A percentile compares a stretch with the other conserved stretches of the same genome.
These are phyloP conservation scores for Manis pentadactyla DNA, from an alignment of 2,797 vertebrate genomes.

Conservation along the genomic window DNA sequence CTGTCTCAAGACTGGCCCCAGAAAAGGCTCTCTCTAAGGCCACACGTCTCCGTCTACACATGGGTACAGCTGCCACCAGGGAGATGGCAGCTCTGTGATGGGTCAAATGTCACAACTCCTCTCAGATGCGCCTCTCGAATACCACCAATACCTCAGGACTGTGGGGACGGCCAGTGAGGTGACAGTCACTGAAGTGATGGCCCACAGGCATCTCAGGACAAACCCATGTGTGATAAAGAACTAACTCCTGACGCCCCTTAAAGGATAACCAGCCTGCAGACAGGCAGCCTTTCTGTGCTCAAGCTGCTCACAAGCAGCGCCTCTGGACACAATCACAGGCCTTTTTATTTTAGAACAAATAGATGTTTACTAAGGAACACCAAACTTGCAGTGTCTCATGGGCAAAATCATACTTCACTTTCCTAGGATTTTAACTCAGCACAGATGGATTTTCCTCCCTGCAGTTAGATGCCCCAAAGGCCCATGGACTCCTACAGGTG, in stretches of 20 bases:
- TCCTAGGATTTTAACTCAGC: not conserved
- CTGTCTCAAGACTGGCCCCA: accelerated
- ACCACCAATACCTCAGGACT: not conserved
- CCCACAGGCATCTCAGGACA: not conserved
- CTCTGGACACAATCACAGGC: too few species aligned
- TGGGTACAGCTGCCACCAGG: accelerated
- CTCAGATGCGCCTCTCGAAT: not conserved
- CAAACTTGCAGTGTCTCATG: not conserved
- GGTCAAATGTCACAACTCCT: accelerated
- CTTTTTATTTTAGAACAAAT: not conserved
- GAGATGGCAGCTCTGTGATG: not conserved
- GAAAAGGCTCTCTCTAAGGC: not conserved
- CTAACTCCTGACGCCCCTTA: accelerated
- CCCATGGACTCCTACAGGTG: accelerated
- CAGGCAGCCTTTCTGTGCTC: not conserved
- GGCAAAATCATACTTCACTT: not conserved
- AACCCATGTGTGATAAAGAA: not conserved
- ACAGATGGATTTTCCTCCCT: not conserved
- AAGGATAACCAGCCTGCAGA: not conserved
- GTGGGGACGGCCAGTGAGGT: not conserved
- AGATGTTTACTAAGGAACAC: not conserved
- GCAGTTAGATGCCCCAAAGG: accelerated
- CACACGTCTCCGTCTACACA: accelerated
- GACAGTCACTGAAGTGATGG: not conserved
- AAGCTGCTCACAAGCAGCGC: not conserved